A percentile compares a stretch with the other conserved stretches of the same genome.
phyloP scores from a whole-genome alignment of 2,888 invertebrate genomes.

The Morpho helenor region DNA sequence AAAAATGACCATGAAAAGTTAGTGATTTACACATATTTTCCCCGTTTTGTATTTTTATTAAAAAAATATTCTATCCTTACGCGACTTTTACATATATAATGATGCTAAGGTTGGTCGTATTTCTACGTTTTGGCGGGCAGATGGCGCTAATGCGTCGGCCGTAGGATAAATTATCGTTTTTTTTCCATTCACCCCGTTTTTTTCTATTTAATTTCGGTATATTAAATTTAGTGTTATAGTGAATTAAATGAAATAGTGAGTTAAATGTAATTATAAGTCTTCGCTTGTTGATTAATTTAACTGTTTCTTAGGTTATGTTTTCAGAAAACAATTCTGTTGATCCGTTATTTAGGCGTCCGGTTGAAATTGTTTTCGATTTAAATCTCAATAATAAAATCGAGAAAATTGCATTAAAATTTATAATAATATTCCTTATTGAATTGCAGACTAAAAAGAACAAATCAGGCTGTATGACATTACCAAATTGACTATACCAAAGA shows the following conservation, averaged over 20 bases:
- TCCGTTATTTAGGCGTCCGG: slow-evolving; percentile 21
- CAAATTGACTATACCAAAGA: background rate
- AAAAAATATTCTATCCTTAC: slow-evolving; percentile 40
- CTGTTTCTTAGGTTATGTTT: slow-evolving; percentile 33
- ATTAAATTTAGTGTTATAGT: slow-evolving; percentile 39
- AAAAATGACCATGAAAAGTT: slow-evolving; percentile 57
- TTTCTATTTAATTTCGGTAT: slow-evolving; percentile 33
- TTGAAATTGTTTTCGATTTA: slow-evolving; percentile 12
- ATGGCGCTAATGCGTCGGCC: slow-evolving; percentile 6
- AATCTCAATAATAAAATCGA: background rate
- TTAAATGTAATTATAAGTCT: slow-evolving; percentile 41
- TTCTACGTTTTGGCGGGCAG: slow-evolving; percentile 19
- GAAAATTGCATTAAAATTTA: too few species aligned
- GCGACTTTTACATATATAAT: slow-evolving; percentile 44
- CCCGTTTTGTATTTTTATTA: slow-evolving; percentile 50
- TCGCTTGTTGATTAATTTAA: slow-evolving; percentile 45
- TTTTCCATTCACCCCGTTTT: slow-evolving; percentile 31
- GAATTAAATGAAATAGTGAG: slow-evolving; percentile 38
- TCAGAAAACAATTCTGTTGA: slow-evolving; percentile 32
- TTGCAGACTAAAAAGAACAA: background rate
- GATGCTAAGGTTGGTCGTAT: slow-evolving; percentile 21
- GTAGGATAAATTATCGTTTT: slow-evolving; percentile 14
- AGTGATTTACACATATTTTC: slow-evolving; percentile 53
- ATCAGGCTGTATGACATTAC: background rate
- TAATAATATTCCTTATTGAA: background rate